Evolutionary conservation across 2,113 vertebrate genomes (phyloP).

Genomic region (Calyptommatus sinebrachiatus): DNA sequence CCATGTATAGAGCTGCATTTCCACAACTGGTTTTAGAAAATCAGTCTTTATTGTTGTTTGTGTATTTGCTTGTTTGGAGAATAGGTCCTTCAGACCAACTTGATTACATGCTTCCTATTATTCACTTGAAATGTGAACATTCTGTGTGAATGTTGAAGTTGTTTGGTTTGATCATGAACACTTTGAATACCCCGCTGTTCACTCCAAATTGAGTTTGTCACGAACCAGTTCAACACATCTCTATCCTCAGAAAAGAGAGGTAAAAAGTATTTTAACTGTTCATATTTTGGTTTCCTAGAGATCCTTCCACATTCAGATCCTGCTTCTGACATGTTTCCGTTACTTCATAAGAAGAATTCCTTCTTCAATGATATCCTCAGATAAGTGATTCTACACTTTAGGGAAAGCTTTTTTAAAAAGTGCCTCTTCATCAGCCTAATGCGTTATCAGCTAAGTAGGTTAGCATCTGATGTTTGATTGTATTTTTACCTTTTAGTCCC

Average conservation of each 20-base stretch:
- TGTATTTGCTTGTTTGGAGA: too few species aligned
- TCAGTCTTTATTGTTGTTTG: too few species aligned
- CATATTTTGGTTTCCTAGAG: background rate
- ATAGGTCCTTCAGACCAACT: too few species aligned
- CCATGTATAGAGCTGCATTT: too few species aligned
- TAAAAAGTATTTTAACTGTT: too few species aligned
- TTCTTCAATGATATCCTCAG: background rate
- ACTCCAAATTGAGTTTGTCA: too few species aligned
- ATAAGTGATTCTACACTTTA: background rate
- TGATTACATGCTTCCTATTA: too few species aligned
- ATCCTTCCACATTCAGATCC: background rate
- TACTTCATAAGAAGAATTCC: background rate
- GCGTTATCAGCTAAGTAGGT: background rate
- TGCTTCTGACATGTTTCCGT: background rate
- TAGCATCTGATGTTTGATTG: background rate
- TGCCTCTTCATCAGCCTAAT: background rate
- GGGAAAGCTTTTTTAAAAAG: background rate
- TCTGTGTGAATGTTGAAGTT: too few species aligned
- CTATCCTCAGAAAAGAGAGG: background rate
- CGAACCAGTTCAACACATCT: too few species aligned
- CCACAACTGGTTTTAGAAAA: too few species aligned
- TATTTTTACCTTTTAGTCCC: conserved; percentile 10
- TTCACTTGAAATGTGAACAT: background rate
- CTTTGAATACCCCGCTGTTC: too few species aligned
- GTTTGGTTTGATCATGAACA: too few species aligned